phyloP scores from a whole-genome alignment of 2,888 invertebrate species.

The Drosophila colorata region DNA sequence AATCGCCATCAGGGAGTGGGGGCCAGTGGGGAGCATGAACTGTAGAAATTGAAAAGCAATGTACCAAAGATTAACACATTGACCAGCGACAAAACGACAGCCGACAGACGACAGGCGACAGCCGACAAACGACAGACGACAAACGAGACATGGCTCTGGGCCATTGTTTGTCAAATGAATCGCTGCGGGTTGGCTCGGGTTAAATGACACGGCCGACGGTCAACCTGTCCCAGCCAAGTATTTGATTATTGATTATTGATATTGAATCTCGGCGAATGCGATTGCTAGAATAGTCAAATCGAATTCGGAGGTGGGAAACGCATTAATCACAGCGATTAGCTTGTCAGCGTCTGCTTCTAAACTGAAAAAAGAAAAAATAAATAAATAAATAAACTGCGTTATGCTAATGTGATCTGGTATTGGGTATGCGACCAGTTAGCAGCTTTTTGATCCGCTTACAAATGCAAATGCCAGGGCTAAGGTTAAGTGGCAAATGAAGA shows the following conservation, averaged over 20 bases:
- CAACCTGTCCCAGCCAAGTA: constrained; percentile 58
- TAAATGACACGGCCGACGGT: constrained; percentile 71
- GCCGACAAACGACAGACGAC: constrained; percentile 1
- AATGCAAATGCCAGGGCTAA: constrained; percentile 20
- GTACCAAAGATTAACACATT: constrained; percentile 66
- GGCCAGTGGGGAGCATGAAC: background rate
- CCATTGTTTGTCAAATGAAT: constrained; percentile 35
- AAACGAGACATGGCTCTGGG: constrained; percentile 30
- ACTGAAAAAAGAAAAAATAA: constrained; percentile 5
- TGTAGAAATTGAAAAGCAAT: constrained; percentile 60
- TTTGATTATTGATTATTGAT: constrained; percentile 47
- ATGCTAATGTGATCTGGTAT: constrained; percentile 48
- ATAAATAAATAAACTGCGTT: too few species aligned
- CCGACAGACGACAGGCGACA: background rate
- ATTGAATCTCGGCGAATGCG: constrained; percentile 5
- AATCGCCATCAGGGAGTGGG: constrained; percentile 22
- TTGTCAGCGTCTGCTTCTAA: constrained; percentile 39
- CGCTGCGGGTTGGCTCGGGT: constrained; percentile 50
- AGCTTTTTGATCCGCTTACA: constrained; percentile 29
- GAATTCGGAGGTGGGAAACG: constrained; percentile 26
- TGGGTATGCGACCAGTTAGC: constrained; percentile 42
- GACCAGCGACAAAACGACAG: constrained; percentile 17
- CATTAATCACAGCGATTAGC: constrained; percentile 58
- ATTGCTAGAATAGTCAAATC: constrained; percentile 27
- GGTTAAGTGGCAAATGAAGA: constrained; percentile 32